Evolutionary conservation across 37 sponge, comb jelly and placozoan species (phyloP).

Genomic region (Chondrilla cf. caribensis): DNA sequence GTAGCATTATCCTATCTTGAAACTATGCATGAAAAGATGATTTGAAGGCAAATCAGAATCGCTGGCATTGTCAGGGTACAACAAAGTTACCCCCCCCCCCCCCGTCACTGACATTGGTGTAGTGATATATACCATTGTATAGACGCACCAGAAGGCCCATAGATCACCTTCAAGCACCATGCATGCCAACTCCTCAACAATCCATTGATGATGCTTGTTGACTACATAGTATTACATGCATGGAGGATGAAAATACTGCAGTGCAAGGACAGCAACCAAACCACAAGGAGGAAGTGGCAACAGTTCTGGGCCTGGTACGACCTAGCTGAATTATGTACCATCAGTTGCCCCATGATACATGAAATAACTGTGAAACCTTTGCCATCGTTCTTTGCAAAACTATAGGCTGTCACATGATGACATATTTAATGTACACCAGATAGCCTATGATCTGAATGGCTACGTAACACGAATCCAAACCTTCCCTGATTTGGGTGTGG

Average conservation of each 20-base stretch:
- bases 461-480: slow-evolving; percentile 35
- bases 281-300: slow-evolving; percentile 1
- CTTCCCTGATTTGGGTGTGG: slow-evolving; percentile 41
- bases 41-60: slow-evolving; percentile 26
- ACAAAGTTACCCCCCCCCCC: slow-evolving; percentile 20
- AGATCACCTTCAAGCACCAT: not conserved
- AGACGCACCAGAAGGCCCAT: slow-evolving; percentile 2
- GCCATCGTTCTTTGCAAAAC: not conserved
- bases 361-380: slow-evolving; percentile 40
- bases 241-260: not conserved
- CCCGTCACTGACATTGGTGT: not conserved
- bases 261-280: not conserved
- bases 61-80: slow-evolving; percentile 33
- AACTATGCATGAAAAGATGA: slow-evolving; percentile 29
- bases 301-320: not conserved
- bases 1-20: too few species aligned
- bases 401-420: slow-evolving; percentile 46
- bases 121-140: slow-evolving; percentile 4
- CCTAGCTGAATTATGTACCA: not conserved
- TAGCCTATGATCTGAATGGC: slow-evolving; percentile 36
- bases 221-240: too few species aligned
- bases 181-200: not conserved
- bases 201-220: not conserved
- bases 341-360: slow-evolving; percentile 18
- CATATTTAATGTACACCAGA: slow-evolving; percentile 46